Evolutionary conservation across 92 coral and sea anemone genomes (phyloP).

Genomic region (Epizoanthus illoricatus): DNA sequence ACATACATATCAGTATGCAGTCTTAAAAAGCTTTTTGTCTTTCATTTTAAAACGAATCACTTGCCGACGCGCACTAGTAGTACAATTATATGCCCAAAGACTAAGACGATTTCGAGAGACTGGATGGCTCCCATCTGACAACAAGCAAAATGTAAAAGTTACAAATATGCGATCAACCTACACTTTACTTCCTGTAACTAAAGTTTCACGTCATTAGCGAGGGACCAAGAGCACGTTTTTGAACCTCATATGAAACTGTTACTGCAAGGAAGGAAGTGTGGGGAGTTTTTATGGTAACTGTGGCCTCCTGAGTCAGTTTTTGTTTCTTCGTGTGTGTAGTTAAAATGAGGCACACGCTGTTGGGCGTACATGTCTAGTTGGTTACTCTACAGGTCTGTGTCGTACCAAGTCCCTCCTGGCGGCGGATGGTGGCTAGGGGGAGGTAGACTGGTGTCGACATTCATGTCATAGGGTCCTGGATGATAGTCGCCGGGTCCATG

Average conservation of each 20-base stretch:
- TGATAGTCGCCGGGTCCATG: slow-evolving; percentile 73
- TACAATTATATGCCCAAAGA: too few relatives aligned
- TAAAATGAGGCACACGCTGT: background rate
- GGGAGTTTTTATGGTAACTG: background rate
- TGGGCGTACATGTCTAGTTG: background rate
- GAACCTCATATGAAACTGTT: background rate
- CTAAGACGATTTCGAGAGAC: background rate
- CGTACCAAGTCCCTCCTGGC: slow-evolving; percentile 84
- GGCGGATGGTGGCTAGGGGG: slow-evolving; percentile 79
- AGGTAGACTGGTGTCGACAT: slow-evolving; percentile 65
- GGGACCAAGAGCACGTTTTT: background rate
- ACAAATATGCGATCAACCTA: background rate
- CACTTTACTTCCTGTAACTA: background rate
- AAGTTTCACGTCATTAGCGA: background rate
- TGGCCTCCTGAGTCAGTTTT: background rate
- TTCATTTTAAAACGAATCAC: too few relatives aligned
- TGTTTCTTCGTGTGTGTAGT: slow-evolving; percentile 6
- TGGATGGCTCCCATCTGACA: background rate
- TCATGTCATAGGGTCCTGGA: slow-evolving; percentile 73
- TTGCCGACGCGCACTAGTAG: too few relatives aligned
- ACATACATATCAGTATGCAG: background rate
- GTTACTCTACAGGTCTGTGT: slow-evolving; percentile 71
- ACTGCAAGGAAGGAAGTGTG: background rate
- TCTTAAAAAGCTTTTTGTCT: background rate
- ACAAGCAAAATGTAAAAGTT: background rate